Base-by-base conservation (phyloP, 2,888 invertebrate genomes). In the Xestia sexstrigata region DNA sequence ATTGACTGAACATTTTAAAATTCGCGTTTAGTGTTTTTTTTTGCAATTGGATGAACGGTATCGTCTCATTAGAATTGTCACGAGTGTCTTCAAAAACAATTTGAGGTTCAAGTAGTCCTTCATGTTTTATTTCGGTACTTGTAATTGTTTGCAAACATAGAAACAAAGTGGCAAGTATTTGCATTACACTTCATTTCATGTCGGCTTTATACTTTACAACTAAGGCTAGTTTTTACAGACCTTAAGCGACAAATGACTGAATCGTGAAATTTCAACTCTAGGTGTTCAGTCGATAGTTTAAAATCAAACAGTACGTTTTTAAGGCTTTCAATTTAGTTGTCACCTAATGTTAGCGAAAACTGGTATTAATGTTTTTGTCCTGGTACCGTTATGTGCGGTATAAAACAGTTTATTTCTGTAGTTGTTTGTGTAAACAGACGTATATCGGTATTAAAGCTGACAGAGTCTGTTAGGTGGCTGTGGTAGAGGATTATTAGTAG, bases 71-170 rank as follows among this genome's bases (percentile, higher is more conserved):
- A 83, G 82, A 79, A 69, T 77, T 78, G 86, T 88, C 85, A 80
- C 76, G 82, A 89, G 78, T 47, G 80, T 81, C 88, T 88, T 83
- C 23, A 88, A 77, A 85, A 68, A 52, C 70, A 79, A 83, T 86
- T 83, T 86, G 71, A n/a, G 26, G 70, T 82, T 85, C 78, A 76
- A 88, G 80, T 74, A 80, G 81, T 88, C 83, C 82, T 90, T 88
- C 39, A 63, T 90, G 87, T 91, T 90, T 89, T 85, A 85, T 88
- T 85, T 30, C 13, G 35, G 63, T 66, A 70, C 82, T 82, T 73
- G 82, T 90, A 90, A 93, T 94, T 94, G 93, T 93, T 92, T 92
- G 89, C 92, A 89, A 75, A 91, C 91, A 92, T 86, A n/a, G n/a
- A n/a, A n/a, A 89, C 91, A 94, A 91, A 89, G 83, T 78, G 62